A percentile compares a stretch with the other conserved stretches of the same genome.
These are phyloP conservation scores for Rhodophaea formosa DNA, from an alignment of 2,888 invertebrate species.

Conservation along the genomic window DNA sequence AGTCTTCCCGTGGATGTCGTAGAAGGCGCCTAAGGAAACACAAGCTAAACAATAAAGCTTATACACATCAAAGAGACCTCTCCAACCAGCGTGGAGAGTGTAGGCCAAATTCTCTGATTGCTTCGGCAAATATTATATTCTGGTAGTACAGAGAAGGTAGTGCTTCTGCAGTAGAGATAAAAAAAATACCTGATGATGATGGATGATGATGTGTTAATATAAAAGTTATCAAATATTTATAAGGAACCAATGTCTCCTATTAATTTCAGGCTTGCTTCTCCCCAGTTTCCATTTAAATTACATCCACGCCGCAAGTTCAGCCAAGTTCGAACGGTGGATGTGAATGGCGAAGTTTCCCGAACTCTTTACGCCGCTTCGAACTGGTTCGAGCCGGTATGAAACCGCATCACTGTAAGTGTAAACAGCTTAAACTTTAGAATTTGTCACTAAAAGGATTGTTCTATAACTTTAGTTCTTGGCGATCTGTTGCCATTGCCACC, in stretches of 20 bases:
- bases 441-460: conserved; percentile 6
- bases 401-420: conserved; percentile 8
- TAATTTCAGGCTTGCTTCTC: not conserved
- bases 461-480: not conserved
- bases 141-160: too few relatives aligned
- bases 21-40: too few relatives aligned
- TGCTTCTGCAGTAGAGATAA: too few relatives aligned
- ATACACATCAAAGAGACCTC: too few relatives aligned
- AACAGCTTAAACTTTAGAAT: conserved; percentile 1
- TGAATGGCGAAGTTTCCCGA: conserved; percentile 45
- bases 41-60: too few relatives aligned
- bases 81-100: too few relatives aligned
- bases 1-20: too few relatives aligned
- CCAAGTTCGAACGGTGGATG: conserved; percentile 40
- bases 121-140: too few relatives aligned
- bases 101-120: too few relatives aligned
- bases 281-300: conserved; percentile 38
- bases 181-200: too few relatives aligned
- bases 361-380: conserved; percentile 33
- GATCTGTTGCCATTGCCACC: not conserved
- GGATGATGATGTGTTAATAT: too few relatives aligned
- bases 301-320: conserved; percentile 42
- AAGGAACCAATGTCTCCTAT: not conserved
- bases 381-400: not conserved
- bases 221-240: too few relatives aligned